Evolutionary conservation across 2,113 vertebrate genomes (phyloP).

Genomic region (Laticauda colubrina): DNA sequence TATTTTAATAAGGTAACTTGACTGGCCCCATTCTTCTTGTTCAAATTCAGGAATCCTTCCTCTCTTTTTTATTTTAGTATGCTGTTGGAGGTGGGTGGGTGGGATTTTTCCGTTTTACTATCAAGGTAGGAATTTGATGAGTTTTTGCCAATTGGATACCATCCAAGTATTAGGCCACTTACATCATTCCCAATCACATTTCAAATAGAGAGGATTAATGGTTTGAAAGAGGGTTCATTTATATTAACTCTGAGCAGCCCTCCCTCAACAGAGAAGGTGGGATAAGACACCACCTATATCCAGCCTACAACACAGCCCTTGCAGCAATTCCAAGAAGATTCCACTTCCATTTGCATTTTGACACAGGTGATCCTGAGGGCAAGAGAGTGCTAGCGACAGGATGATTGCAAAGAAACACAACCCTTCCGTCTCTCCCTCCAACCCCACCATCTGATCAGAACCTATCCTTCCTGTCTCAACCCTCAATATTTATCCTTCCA

Average conservation of each 20-base stretch:
- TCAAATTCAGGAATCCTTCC: background rate
- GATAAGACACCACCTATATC: background rate
- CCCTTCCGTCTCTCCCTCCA: background rate
- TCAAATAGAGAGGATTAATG: background rate
- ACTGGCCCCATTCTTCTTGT: background rate
- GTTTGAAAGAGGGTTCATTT: background rate
- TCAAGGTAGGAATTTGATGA: background rate
- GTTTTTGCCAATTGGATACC: background rate
- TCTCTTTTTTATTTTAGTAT: background rate
- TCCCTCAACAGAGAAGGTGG: background rate
- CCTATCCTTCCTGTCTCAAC: background rate
- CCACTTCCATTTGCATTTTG: background rate
- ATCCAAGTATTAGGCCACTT: background rate
- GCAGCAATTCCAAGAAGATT: background rate
- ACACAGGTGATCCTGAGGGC: background rate
- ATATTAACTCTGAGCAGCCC: background rate
- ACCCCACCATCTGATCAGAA: background rate
- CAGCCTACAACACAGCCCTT: background rate
- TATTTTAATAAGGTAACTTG: background rate
- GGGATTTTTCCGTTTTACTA: background rate
- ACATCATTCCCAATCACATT: background rate
- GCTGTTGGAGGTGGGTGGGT: background rate
- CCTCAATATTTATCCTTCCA: background rate
- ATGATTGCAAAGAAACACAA: background rate
- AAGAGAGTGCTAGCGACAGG: background rate